Evolutionary conservation across 2,113 vertebrate species (phyloP).

Genomic region (Phalacrocorax carbo): DNA sequence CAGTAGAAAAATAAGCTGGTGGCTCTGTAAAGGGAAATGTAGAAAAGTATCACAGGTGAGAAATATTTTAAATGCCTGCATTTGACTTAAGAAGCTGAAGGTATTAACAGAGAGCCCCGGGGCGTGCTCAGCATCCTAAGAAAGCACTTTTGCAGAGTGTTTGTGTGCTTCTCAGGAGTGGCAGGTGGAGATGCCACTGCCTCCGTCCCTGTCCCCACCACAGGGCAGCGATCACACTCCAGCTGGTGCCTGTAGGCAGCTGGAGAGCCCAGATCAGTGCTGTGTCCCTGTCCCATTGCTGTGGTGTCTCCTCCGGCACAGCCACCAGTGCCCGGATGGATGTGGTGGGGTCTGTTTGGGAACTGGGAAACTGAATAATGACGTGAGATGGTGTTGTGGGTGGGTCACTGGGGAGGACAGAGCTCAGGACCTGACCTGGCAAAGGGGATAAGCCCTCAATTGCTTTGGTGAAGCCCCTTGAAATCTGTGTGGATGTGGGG

Average conservation of each 20-base stretch:
- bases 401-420: fast-evolving
- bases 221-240: fast-evolving
- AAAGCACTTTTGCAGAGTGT: neutral
- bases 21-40: neutral
- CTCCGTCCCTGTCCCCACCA: neutral
- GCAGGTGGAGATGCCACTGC: neutral
- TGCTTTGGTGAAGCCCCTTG: neutral
- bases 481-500: neutral
- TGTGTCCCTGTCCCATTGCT: neutral
- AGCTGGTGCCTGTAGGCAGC: neutral
- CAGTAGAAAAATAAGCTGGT: neutral
- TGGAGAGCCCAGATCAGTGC: neutral
- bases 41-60: neutral
- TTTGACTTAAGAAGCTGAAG: slow-evolving; percentile 26
- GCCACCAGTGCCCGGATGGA: neutral
- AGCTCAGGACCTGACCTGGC: neutral
- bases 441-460: neutral
- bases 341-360: neutral
- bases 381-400: fast-evolving
- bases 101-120: neutral
- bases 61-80: neutral
- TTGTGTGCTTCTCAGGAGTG: neutral
- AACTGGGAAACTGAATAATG: neutral
- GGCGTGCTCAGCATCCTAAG: neutral
- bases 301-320: neutral